These are phyloP conservation scores for Eristalis tenax DNA, from an alignment of 2,888 invertebrate species.

Conservation along the genomic window DNA sequence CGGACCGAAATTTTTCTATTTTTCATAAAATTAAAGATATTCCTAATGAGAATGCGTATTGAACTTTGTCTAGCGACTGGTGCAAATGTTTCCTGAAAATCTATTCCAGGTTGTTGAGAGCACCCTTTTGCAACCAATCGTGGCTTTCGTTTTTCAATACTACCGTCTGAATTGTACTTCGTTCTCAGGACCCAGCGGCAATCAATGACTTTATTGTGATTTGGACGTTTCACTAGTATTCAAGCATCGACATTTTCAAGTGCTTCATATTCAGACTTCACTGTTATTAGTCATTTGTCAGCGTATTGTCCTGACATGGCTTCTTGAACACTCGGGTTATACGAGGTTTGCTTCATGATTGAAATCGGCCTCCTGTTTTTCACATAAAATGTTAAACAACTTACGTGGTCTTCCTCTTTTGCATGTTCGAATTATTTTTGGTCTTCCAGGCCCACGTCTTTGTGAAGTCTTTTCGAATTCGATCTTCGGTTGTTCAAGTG, in stretches of 20 bases:
- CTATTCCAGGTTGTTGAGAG: conserved; percentile 16
- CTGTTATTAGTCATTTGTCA: conserved; percentile 22
- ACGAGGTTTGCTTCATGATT: background rate
- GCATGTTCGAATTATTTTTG: background rate
- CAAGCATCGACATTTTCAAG: conserved; percentile 69
- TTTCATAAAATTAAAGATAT: no score
- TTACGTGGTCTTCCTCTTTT: no score
- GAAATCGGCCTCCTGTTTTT: background rate
- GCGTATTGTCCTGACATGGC: no score
- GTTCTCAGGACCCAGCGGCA: conserved; percentile 8
- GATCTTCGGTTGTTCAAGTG: no score
- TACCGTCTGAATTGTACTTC: no score
- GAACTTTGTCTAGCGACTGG: conserved; percentile 29
- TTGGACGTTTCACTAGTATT: conserved; percentile 49
- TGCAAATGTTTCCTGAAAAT: conserved; percentile 18
- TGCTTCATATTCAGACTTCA: conserved; percentile 72
- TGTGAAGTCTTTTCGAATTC: background rate
- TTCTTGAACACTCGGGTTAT: background rate
- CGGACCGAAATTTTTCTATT: no score
- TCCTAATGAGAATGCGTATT: conserved; percentile 19
- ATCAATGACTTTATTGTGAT: conserved; percentile 1
- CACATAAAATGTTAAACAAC: background rate
- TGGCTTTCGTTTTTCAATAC: no score
- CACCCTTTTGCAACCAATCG: background rate
- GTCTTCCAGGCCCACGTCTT: background rate